Conservation (phyloP, 2,797 vertebrate species). For the Danio tinwini region DNA sequence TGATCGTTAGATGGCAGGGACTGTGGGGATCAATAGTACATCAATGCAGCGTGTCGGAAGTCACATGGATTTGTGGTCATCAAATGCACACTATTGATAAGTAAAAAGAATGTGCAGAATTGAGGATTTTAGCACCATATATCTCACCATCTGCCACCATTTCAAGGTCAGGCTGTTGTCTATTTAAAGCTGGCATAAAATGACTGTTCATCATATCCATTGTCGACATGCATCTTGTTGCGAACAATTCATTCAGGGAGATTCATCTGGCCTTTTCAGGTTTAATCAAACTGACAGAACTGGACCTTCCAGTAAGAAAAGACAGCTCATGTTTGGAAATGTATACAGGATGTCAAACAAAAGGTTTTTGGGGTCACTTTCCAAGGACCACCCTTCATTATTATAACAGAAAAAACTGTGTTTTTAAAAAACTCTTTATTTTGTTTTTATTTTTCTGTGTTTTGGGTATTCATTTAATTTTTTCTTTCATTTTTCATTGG, state of each 20-base stretch:
- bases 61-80: conserved; percentile 2
- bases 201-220: background rate
- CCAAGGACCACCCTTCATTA: too few relatives aligned
- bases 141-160: background rate
- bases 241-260: background rate
- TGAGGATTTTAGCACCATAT: background rate
- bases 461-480: too few relatives aligned
- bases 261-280: background rate
- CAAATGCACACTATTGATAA: background rate
- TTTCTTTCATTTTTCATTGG: too few relatives aligned
- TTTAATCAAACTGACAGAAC: background rate
- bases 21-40: background rate
- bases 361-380: too few relatives aligned
- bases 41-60: background rate
- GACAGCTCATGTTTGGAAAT: too few relatives aligned
- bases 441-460: too few relatives aligned
- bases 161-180: background rate
- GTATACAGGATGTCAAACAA: too few relatives aligned
- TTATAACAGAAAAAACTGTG: too few relatives aligned
- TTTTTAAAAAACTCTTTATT: too few relatives aligned
- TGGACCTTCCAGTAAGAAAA: too few relatives aligned
- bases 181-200: background rate
- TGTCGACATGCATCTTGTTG: background rate
- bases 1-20: background rate
- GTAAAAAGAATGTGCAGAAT: background rate